A percentile compares a stretch with the other conserved stretches of the same genome.
These are phyloP conservation scores for Pelusios castaneus DNA, from an alignment of 2,113 vertebrate genomes.

Conservation along the genomic window DNA sequence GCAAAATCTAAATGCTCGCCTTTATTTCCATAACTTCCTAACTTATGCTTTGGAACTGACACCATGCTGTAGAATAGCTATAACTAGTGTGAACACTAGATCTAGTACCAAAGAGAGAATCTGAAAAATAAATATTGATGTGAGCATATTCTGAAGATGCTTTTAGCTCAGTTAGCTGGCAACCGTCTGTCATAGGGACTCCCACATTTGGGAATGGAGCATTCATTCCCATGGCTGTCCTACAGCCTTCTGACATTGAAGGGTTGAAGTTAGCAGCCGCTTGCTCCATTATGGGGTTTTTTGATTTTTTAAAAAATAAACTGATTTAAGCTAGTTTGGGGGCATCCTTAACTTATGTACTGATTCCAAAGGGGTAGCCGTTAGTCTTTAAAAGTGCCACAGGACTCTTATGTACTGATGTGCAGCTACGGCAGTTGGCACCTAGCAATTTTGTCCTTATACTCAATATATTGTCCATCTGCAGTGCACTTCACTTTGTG, in stretches of 20 bases:
- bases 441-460: neutral
- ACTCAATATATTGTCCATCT: neutral
- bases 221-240: neutral
- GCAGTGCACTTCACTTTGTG: neutral
- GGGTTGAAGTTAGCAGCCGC: neutral
- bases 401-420: neutral
- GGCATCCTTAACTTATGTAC: no score
- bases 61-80: neutral
- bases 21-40: neutral
- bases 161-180: neutral
- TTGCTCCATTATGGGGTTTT: neutral
- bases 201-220: neutral
- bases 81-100: neutral
- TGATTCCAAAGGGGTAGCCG: no score
- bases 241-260: neutral
- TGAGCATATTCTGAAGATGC: neutral
- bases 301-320: neutral
- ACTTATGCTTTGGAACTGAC: neutral
- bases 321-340: no score
- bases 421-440: neutral
- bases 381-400: no score
- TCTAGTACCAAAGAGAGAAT: neutral
- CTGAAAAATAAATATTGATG: neutral
- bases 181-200: neutral
- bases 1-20: constrained; percentile 17